Conservation (phyloP, 1,140 invertebrate species). For the Drosophila saltans region DNA sequence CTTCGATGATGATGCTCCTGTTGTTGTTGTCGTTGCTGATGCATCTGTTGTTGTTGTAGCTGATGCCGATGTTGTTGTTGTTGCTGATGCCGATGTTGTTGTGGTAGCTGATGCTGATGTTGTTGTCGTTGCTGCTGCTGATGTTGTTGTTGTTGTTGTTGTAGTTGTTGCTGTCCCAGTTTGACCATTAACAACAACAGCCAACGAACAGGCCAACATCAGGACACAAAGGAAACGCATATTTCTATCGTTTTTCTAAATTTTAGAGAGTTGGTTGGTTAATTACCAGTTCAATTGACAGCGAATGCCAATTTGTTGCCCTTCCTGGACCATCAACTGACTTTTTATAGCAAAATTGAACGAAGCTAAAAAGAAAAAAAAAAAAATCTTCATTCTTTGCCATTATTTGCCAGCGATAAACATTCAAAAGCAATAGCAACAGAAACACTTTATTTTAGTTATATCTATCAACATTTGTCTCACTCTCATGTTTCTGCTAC, state of each 20-base stretch:
- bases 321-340: neutral
- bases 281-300: neutral
- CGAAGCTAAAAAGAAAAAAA: neutral
- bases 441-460: conserved; percentile 4
- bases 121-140: neutral
- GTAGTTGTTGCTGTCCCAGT: neutral
- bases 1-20: neutral
- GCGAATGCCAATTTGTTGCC: conserved; percentile 1
- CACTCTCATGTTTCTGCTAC: neutral
- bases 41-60: neutral
- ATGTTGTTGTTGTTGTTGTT: neutral
- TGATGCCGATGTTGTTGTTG: neutral
- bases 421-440: neutral
- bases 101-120: neutral
- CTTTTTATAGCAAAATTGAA: conserved; percentile 4
- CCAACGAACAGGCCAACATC: neutral
- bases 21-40: neutral
- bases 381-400: neutral
- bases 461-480: conserved; percentile 6
- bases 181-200: neutral
- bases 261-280: neutral
- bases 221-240: conserved; percentile 6
- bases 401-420: neutral
- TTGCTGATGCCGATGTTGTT: neutral
- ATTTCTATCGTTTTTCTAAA: neutral